These are phyloP conservation scores for Athetis lepigone DNA, from an alignment of 2,888 invertebrate species.

Conservation along the genomic window DNA sequence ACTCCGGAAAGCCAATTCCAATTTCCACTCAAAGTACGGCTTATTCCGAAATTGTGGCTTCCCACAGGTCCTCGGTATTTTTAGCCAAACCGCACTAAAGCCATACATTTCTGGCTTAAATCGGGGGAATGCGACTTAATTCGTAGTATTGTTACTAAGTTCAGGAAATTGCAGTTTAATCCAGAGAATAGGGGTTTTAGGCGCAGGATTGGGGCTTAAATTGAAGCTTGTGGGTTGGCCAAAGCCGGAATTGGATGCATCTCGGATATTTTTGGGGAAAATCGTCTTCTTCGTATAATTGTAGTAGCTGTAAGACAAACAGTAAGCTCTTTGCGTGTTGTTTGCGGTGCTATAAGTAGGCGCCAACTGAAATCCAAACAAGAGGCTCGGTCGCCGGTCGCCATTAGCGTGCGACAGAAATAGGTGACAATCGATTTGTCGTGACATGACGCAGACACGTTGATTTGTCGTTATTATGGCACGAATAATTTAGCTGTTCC, in stretches of 20 bases:
- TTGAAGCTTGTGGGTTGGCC: constrained; percentile 19
- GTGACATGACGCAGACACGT: constrained; percentile 48
- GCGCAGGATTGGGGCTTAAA: constrained; percentile 30
- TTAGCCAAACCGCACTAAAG: constrained; percentile 32
- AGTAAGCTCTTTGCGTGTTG: constrained; percentile 5
- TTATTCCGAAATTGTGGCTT: constrained; percentile 44
- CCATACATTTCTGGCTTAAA: constrained; percentile 48
- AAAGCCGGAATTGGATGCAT: constrained; percentile 43
- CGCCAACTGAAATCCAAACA: constrained; percentile 56
- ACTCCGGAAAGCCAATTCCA: constrained; percentile 25
- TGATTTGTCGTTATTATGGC: constrained; percentile 44
- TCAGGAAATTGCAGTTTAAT: constrained; percentile 54
- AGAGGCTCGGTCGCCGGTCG: constrained; percentile 55
- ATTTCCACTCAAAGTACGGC: constrained; percentile 32
- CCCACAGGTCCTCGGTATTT: constrained; percentile 23
- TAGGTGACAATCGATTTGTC: constrained; percentile 66
- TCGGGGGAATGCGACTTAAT: constrained; percentile 41
- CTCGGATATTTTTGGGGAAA: not conserved
- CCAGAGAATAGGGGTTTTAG: constrained; percentile 31
- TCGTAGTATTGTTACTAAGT: constrained; percentile 38
- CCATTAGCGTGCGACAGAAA: constrained; percentile 63
- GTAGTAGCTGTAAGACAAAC: constrained; percentile 6
- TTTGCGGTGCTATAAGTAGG: constrained; percentile 26
- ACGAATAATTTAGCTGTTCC: constrained; percentile 19
- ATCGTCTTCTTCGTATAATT: not conserved